phyloP scores from a whole-genome alignment of 2,888 invertebrate species.

The Erebia aethiops region DNA sequence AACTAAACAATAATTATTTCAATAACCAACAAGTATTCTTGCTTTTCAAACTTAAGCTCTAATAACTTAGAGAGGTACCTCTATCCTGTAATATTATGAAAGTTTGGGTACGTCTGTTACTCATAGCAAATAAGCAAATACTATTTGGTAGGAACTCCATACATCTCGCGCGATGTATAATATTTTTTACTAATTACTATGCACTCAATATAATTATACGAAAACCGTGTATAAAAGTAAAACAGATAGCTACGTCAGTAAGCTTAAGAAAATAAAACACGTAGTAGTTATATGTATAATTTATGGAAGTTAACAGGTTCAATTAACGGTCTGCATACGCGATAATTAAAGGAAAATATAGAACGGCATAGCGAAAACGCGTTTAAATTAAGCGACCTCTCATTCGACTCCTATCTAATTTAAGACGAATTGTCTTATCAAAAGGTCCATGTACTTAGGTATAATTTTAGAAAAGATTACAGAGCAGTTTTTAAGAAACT shows the following conservation, averaged over 20 bases:
- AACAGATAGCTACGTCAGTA: not conserved
- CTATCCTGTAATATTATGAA: too few relatives aligned
- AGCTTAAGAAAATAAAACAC: not conserved
- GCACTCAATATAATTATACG: too few relatives aligned
- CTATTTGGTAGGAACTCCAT: too few relatives aligned
- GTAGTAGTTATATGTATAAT: not conserved
- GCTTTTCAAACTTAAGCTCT: too few relatives aligned
- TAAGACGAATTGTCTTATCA: not conserved
- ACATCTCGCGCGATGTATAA: too few relatives aligned
- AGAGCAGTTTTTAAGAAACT: not conserved
- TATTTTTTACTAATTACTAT: too few relatives aligned
- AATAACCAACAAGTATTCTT: too few relatives aligned
- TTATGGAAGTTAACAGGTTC: not conserved
- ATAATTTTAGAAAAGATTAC: not conserved
- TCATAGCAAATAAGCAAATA: too few relatives aligned
- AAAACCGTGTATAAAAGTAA: not conserved
- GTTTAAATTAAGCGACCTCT: not conserved
- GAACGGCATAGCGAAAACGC: not conserved
- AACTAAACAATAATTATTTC: too few relatives aligned
- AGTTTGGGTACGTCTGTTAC: too few relatives aligned
- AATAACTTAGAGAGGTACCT: too few relatives aligned
- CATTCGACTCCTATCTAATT: constrained; percentile 3
- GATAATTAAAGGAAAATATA: constrained; percentile 10
- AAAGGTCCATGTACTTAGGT: not conserved
- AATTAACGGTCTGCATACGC: not conserved